phyloP scores from a whole-genome alignment of 2,797 vertebrate species.

The Coregonus ussuriensis region DNA sequence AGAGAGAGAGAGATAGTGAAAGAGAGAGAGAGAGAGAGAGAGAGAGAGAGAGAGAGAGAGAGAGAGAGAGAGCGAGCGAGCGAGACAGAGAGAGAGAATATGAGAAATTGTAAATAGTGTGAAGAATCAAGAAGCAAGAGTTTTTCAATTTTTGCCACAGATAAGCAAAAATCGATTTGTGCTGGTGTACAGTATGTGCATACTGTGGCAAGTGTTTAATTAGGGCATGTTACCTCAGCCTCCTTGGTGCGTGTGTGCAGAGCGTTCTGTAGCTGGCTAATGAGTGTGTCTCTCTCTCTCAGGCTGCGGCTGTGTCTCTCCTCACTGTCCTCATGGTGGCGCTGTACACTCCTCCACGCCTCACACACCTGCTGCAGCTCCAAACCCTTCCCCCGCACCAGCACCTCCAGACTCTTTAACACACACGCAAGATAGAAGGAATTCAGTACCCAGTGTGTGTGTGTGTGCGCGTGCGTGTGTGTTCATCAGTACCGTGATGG shows the following conservation, averaged over 20 bases:
- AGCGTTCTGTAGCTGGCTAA: constrained; percentile 83
- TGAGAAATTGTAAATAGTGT: no score
- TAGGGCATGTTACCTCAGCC: constrained; percentile 76
- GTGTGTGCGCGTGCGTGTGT: not conserved
- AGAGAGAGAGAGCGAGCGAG: no score
- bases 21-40: no score
- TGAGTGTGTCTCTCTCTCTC: constrained; percentile 82
- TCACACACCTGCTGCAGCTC: constrained; percentile 83
- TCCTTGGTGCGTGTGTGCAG: constrained; percentile 83
- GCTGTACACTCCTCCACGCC: constrained; percentile 77
- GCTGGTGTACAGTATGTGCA: no score
- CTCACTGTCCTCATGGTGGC: constrained; percentile 76
- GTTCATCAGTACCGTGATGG: constrained; percentile 79
- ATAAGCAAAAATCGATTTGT: no score
- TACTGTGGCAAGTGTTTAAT: no score
- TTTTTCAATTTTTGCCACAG: no score
- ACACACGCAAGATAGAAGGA: constrained; percentile 1
- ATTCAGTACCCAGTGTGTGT: not conserved
- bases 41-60: no score
- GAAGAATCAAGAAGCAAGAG: not conserved
- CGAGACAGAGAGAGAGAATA: no score
- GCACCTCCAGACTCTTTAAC: constrained; percentile 84
- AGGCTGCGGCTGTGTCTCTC: constrained; percentile 72
- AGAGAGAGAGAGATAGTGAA: no score
- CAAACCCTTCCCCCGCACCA: constrained; percentile 82